Percentiles rank a stretch among this genome's conserved stretches.
Evolutionary conservation across 2,113 vertebrate genomes (phyloP).

Genomic region (Maylandia zebra): DNA sequence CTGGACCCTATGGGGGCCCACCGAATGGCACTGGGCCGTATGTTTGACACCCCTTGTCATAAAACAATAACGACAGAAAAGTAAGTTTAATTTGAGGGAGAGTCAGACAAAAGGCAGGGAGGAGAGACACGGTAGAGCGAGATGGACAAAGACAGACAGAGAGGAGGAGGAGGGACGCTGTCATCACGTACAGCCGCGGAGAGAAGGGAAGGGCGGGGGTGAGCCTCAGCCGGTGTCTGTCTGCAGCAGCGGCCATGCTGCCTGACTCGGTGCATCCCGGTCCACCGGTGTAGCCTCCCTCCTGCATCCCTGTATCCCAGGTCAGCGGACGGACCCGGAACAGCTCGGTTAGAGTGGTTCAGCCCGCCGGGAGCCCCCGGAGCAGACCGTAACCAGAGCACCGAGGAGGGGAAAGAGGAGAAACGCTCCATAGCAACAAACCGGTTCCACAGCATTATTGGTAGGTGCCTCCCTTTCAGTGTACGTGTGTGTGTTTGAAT

Average conservation of each 20-base stretch:
- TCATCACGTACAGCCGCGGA: slow-evolving; percentile 30
- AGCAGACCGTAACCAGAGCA: not conserved
- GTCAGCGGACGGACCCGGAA: not conserved
- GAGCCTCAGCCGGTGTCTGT: slow-evolving; percentile 14
- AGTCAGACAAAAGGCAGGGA: not conserved
- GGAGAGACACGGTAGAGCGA: not conserved
- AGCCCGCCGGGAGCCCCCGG: not conserved
- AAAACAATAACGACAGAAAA: not conserved
- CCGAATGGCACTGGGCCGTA: fast-evolving
- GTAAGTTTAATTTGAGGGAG: not conserved
- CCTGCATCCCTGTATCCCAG: slow-evolving; percentile 4
- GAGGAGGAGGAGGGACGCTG: not conserved
- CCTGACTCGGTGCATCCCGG: slow-evolving; percentile 17
- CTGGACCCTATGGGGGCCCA: not conserved
- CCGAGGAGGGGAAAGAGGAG: not conserved
- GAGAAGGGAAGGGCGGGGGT: not conserved
- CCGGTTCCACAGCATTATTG: slow-evolving; percentile 45
- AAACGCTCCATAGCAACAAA: slow-evolving; percentile 55
- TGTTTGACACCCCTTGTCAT: not conserved
- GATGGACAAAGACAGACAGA: not conserved
- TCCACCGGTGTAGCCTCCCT: slow-evolving; percentile 1
- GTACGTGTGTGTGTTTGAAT: not conserved
- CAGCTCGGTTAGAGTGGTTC: not conserved
- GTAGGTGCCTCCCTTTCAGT: slow-evolving; percentile 47
- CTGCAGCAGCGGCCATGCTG: slow-evolving; percentile 61